phyloP scores from a whole-genome alignment of 1,140 invertebrate species.

The Hetaerina americana region DNA sequence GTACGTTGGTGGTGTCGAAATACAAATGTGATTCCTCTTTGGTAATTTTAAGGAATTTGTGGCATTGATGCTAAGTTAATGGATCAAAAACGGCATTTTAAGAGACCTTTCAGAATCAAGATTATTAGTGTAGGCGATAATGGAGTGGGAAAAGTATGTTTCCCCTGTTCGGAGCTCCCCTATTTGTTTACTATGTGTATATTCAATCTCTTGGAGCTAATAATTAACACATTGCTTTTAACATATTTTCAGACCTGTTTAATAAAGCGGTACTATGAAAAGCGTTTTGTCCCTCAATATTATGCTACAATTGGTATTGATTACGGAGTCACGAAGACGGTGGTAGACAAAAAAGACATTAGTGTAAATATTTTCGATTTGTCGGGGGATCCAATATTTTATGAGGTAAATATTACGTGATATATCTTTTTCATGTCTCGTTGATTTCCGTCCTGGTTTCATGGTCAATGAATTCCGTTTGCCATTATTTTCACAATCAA shows the following conservation, averaged over 20 bases:
- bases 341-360: constrained; percentile 1
- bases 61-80: neutral
- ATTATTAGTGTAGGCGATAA: neutral
- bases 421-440: neutral
- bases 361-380: constrained; percentile 8
- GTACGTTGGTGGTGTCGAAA: too few species aligned
- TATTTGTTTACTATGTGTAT: too few species aligned
- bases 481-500: too few species aligned
- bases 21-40: too few species aligned
- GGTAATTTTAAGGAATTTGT: too few species aligned
- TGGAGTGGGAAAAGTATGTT: neutral
- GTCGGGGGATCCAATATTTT: constrained; percentile 2
- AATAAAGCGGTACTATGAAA: constrained; percentile 5
- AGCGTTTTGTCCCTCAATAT: constrained; percentile 2
- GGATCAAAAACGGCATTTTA: neutral
- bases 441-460: too few species aligned
- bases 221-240: too few species aligned
- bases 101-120: neutral
- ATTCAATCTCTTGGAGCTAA: too few species aligned
- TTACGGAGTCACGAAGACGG: constrained; percentile 1
- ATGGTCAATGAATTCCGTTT: too few species aligned
- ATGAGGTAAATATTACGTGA: constrained; percentile 4
- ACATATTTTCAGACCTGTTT: constrained; percentile 1
- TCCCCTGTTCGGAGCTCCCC: too few species aligned
- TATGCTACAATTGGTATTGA: constrained; percentile 6